Evolutionary conservation across 2,797 vertebrate genomes (phyloP), one percentile per base, ranked within the genome.

Genomic region (Cercopithecus mitis): DNA sequence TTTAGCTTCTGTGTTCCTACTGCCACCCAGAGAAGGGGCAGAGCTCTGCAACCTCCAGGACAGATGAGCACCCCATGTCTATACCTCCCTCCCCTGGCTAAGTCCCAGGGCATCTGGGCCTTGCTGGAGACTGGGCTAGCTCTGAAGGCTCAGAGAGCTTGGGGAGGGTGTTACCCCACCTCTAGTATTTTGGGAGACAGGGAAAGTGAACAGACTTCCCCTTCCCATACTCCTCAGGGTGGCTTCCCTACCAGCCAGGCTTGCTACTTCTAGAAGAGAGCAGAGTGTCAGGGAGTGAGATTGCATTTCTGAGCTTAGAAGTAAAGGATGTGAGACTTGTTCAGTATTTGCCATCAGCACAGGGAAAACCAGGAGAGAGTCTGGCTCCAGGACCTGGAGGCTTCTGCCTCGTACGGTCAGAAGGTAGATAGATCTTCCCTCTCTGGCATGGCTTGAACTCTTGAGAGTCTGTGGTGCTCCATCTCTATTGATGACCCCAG

Each of bases 191-290:
- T 96, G 85, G 97, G 97, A 97, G 96, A 97, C 83, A 95, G 97
- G 97, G 98, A 96, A 89, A 4, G 96, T 57, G 14, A 93, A 41
- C 9, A 22, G 85, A 93, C 45, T 96, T 97, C 22, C 84, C 93
- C 58, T 95, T 93, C 90, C 80, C 88, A 36, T 47, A 36, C 75
- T 85, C 97, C 95, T 97, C 95, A 97, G 97, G 97, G 93, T 95
- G 86, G 93, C 19, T 95, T 97, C 92, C 95, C 95, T 91, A 75
- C 87, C 95, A 97, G 97, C 79, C 0, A 2, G 81, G 80, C 7
- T 70, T 39, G 17, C 91, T 98, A 36, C 50, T 94, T 47, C 98
- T 88, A 97, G 98, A 98, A 98, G 98, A 83, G 98, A 97, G 93
- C 41, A 98, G 58, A 24, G 98, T 87, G 89, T 99, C 84, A 13